Base-by-base conservation (phyloP, 2,797 vertebrate genomes). In the Psittacula echo region DNA sequence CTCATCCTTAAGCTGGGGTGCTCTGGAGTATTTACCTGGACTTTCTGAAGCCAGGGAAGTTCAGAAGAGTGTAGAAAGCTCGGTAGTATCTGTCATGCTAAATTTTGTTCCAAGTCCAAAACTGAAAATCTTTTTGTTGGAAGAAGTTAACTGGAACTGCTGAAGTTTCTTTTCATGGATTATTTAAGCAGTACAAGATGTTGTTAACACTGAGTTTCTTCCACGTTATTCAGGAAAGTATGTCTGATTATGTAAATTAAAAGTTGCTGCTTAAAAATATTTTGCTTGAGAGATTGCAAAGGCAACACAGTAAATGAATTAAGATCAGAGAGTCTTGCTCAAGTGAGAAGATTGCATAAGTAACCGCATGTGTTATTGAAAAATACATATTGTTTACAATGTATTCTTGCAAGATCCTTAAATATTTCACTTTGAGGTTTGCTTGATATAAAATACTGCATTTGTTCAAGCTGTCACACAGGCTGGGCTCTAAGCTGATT, bases 231-330 rank as follows among this genome's bases (percentile, higher is more conserved):
- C 94, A 80, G 91, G 73, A 96, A 95, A 96, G 93, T 95, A 97
- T 97, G 97, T 94, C 92, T 95, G 92, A 95, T 95, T 95, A 98
- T 97, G 94, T 94, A 98, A 97, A 97, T 97, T 97, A 94, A 97
- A 97, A 97, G 88, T 87, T 93, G 54, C 95, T 95, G 96, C 95
- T 96, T 96, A 87, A 77, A 96, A 97, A 93, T 96, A 96, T 95
- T 97, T 97, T 95, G 80, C 86, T 96, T 89, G 86, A 78, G 93
- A 85, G 77, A 93, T 95, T 95, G 95, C 83, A 96, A 95, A 95
- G 94, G 96, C 95, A 96, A 87, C 76, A 91, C 80, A 95, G 85
- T 81, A 94, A 97, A 96, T 92, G 96, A 96, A 97, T 97, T 97
- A 97, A 94, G 85, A 94, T 97, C 88, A 95, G 74, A 92, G 75